Percentiles rank a stretch among this genome's conserved stretches.
Evolutionary conservation across 2,797 vertebrate species (phyloP).

Genomic region (Carapus acus): DNA sequence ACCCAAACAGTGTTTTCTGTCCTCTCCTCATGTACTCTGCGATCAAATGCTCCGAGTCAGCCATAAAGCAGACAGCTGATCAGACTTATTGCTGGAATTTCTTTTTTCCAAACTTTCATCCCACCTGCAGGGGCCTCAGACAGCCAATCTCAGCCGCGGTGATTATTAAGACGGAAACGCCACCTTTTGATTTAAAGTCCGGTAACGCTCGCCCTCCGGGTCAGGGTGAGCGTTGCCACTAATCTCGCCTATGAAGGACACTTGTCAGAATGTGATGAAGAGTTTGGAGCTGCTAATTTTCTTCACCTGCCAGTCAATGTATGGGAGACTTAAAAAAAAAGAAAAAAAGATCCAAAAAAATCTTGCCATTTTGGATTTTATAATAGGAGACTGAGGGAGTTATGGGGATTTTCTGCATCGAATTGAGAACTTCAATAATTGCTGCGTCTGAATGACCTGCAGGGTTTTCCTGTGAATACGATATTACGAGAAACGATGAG

Average conservation of each 20-base stretch:
- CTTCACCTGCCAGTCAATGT: neutral
- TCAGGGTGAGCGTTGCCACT: conserved; percentile 6
- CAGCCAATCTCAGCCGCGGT: conserved; percentile 5
- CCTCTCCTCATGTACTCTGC: too few relatives aligned
- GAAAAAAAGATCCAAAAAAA: too few relatives aligned
- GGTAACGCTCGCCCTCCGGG: conserved; percentile 11
- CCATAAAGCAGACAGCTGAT: too few relatives aligned
- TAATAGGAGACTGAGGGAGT: neutral
- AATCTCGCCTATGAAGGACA: conserved; percentile 25
- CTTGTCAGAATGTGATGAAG: conserved; percentile 24
- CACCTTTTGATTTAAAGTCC: conserved; percentile 15
- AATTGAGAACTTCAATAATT: neutral
- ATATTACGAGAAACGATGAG: neutral
- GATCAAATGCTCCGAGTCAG: too few relatives aligned
- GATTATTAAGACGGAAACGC: conserved; percentile 7
- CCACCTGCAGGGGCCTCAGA: conserved; percentile 4
- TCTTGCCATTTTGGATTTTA: conserved; percentile 1
- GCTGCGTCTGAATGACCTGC: neutral
- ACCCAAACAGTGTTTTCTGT: too few relatives aligned
- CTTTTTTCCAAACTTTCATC: conserved; percentile 7
- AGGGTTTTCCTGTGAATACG: neutral
- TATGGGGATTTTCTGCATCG: neutral
- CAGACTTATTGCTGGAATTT: neutral
- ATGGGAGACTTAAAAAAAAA: too few relatives aligned
- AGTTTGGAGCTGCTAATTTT: conserved; percentile 8